phyloP scores from a whole-genome alignment of 2,888 invertebrate species.

The Neoscelio sp. region DNA sequence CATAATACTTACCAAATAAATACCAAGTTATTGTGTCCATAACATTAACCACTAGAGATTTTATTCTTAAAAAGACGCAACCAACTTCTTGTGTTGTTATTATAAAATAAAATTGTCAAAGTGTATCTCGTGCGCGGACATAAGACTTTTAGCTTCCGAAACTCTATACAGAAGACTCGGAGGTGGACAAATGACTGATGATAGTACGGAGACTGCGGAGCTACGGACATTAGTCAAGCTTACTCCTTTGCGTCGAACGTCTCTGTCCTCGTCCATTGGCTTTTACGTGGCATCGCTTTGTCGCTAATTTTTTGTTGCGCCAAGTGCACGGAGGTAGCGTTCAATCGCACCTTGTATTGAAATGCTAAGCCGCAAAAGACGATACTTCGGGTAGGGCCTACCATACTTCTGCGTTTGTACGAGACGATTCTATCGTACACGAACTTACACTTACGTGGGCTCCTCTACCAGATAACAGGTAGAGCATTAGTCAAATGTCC shows the following conservation, averaged over 20 bases:
- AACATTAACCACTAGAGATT: no score
- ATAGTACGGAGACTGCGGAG: constrained; percentile 74
- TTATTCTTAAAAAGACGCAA: no score
- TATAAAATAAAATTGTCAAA: not conserved
- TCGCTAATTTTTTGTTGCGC: constrained; percentile 43
- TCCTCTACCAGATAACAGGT: constrained; percentile 79
- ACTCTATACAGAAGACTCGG: constrained; percentile 17
- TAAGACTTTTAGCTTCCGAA: constrained; percentile 14
- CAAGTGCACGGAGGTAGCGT: constrained; percentile 64
- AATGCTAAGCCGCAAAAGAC: constrained; percentile 75
- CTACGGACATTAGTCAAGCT: constrained; percentile 79
- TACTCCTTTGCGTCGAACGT: constrained; percentile 68
- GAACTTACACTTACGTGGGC: constrained; percentile 69
- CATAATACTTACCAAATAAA: no score
- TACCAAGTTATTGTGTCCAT: no score
- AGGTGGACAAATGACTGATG: constrained; percentile 80
- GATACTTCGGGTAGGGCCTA: constrained; percentile 39
- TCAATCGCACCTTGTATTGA: constrained; percentile 73
- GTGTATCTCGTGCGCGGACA: constrained; percentile 20
- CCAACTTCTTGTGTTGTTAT: no score
- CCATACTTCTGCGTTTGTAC: constrained; percentile 2
- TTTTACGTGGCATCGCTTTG: constrained; percentile 33
- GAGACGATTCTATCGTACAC: not conserved
- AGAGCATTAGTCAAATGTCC: constrained; percentile 81
- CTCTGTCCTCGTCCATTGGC: constrained; percentile 17